Evolutionary conservation across 2,888 invertebrate genomes (phyloP), one percentile per base, ranked within the genome.

Genomic region (Acanthopleura granulata): DNA sequence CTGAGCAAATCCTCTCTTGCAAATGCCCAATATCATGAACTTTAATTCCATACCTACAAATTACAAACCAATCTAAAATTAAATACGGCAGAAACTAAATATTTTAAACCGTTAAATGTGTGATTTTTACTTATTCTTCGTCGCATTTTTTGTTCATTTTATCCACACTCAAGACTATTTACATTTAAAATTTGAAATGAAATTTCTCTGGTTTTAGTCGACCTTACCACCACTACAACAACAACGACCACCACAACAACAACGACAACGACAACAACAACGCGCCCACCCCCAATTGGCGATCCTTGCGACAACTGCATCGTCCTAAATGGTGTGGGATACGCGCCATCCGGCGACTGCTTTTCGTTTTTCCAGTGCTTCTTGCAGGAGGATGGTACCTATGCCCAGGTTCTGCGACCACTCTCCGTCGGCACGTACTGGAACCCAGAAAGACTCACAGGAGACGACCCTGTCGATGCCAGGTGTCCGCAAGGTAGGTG

Each of bases 241-340:
- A 57, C 57, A 57, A 57, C 57, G 12, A 57, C 57, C 6, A 57
- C 57, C 3, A 57, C 57, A n/a, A 57, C 57, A 57, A 66, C 66
- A 27, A 66, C 66, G 16, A 66, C 66, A 6, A 66, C 66, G 25
- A 66, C 66, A 22, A 66, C 66, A 27, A 66, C 66, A 27, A 22
- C 66, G 9, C 25, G 22, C 16, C 66, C 66, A 6, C 22, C 66
- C 6, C 25, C 29, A 16, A 18, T 27, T 27, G 66, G 66, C 16
- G 25, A 27, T 27, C 66, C 66, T 12, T 66, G 66, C 66, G 66
- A 66, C 25, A 27, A 66, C 66, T 66, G 66, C 25, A 14, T 66
- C 29, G 25, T 66, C 22, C 1, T 66, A 3, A 66, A 66, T 14
- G 66, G 66, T 27, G 29, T 66, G 16, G 66, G 66, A 27, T 66